phyloP scores from a whole-genome alignment of 1,140 invertebrate genomes.

The Halictus rubicundus region DNA sequence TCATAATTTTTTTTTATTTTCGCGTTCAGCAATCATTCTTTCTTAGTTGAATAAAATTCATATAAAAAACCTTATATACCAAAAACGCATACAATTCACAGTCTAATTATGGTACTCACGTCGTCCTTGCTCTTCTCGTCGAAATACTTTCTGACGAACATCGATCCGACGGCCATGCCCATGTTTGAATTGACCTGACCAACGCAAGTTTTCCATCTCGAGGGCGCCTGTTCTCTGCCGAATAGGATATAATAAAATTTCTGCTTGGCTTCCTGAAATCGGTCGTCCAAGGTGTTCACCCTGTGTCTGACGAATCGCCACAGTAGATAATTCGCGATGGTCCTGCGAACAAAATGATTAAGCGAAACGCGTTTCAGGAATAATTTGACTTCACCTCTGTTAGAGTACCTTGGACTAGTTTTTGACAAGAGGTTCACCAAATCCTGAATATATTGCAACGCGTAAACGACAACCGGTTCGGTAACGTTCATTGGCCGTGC shows the following conservation, averaged over 20 bases:
- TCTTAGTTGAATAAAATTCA: no score
- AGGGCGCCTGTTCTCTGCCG: constrained; percentile 87
- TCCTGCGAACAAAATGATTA: constrained; percentile 59
- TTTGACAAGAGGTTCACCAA: constrained; percentile 77
- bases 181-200: constrained; percentile 90
- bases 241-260: constrained; percentile 87
- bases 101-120: no score
- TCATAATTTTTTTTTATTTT: no score
- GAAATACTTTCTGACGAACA: constrained; percentile 94
- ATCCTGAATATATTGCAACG: constrained; percentile 84
- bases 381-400: not conserved
- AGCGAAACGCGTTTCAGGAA: not conserved
- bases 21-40: no score
- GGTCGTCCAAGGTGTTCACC: constrained; percentile 91
- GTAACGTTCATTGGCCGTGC: constrained; percentile 81
- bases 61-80: no score
- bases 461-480: constrained; percentile 88
- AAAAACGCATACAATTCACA: no score
- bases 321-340: constrained; percentile 89
- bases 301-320: constrained; percentile 94
- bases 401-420: constrained; percentile 74
- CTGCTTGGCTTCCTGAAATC: constrained; percentile 84
- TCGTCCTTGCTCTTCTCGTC: constrained; percentile 90
- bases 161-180: constrained; percentile 90
- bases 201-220: constrained; percentile 92